Percentiles rank a stretch among this genome's conserved stretches.
These are phyloP conservation scores for Nematostella vectensis DNA, from an alignment of 92 coral and sea anemone genomes.

Conservation along the genomic window DNA sequence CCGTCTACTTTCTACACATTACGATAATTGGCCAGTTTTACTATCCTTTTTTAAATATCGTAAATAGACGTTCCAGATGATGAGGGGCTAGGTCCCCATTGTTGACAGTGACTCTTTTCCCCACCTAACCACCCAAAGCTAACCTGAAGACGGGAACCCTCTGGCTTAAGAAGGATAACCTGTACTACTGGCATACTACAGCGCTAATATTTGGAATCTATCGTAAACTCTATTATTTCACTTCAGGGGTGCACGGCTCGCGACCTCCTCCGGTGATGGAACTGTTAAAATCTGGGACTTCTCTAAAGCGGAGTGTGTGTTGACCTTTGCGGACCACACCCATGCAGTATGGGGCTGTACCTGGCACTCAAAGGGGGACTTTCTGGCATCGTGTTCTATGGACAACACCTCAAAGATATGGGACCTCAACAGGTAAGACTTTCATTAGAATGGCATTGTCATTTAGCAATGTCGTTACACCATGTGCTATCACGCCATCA, in stretches of 20 bases:
- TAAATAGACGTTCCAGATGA: too few relatives aligned
- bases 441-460: too few relatives aligned
- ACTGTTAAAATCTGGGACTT: slow-evolving; percentile 99
- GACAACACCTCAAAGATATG: slow-evolving; percentile 92
- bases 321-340: slow-evolving; percentile 95
- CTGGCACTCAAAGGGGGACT: slow-evolving; percentile 97
- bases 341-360: slow-evolving; percentile 99
- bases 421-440: slow-evolving; percentile 85
- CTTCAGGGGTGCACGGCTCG: slow-evolving; percentile 92
- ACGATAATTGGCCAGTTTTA: not conserved
- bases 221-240: not conserved
- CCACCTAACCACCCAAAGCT: too few relatives aligned
- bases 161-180: too few relatives aligned
- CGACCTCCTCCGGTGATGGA: slow-evolving; percentile 89
- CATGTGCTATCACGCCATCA: too few relatives aligned
- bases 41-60: too few relatives aligned
- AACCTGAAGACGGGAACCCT: too few relatives aligned
- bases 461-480: not conserved
- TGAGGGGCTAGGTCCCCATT: too few relatives aligned
- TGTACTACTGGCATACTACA: too few relatives aligned
- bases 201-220: too few relatives aligned
- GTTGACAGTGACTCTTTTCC: too few relatives aligned
- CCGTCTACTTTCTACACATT: not conserved
- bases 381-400: slow-evolving; percentile 95
- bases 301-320: slow-evolving; percentile 91